Evolutionary conservation across 2,113 vertebrate species (phyloP), one percentile per base, ranked within the genome.

Genomic region (Vulpes lagopus): DNA sequence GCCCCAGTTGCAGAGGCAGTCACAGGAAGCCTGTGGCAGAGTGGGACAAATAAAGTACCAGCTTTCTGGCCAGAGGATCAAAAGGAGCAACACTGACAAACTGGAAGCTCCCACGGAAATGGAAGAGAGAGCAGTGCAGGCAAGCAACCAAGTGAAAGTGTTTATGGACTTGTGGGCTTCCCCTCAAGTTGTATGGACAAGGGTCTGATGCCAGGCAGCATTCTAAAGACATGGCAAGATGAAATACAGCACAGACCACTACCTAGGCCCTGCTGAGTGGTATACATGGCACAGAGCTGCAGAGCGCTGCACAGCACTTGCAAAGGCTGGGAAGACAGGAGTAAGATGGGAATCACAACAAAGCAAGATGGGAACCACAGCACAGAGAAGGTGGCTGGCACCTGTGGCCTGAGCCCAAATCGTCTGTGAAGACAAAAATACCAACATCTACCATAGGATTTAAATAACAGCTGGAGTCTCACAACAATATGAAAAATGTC

Each of bases 271-370:
- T 19, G 4, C 57, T 0, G 30, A 43, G 57, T 9, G 20, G 51
- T 27, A 4, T 15, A 3, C 4, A 0, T 0, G 4, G 71, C 55
- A 17, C 35, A 19, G 91, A 19, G 62, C 43, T 5, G 15, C 11
- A 38, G 9, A 7, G 62, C 32, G 3, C 62, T 2, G 0, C 38
- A 35, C 1, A 0, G 57, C 11, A 64, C 25, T 0, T 0, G 0
- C 65, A 3, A 16, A 35, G n/a, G 27, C 4, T 38, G 17, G 16
- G 51, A 27, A 43, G 57, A 35, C 69, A 73, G n/a, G 53, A n/a
- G 23, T 23, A 2, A 22, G 71, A 5, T 23, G 55, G 71, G 14
- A 32, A 11, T 27, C 19, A 23, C 69, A 16, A 3, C 74, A 59
- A 60, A n/a, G 23, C 27, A 2, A 22, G 55, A 5, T 23, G 55